Evolutionary conservation across 2,113 vertebrate genomes (phyloP), one percentile per base, ranked within the genome.

Genomic region (Sinocyclocheilus anophthalmus): DNA sequence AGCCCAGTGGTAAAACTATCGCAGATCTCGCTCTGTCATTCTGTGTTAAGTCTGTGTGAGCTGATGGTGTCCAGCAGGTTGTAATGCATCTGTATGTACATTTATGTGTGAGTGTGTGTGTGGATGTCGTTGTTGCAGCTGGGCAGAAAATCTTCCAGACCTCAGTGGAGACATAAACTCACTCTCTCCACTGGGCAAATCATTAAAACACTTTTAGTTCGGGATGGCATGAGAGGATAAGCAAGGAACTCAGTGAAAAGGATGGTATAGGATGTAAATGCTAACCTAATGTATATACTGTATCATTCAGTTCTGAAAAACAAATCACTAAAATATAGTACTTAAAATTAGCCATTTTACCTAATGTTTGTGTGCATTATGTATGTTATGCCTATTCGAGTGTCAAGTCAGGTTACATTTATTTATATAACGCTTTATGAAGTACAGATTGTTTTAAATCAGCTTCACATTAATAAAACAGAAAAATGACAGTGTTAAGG

Each of bases 161-260:
- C 84, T 86, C 77, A 70, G 12, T 81, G 42, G 26, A 86, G 86
- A 87, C 86, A 82, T 73, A 81, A 22, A 55, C 70, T 76, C 81
- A 84, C 30, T 89, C 63, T 84, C 84, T 86, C 70, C 84, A 84
- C 69, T 84, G 84, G 5, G 81, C 67, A 69, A 85, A 84, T 24
- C 76, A 84, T 72, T 87, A 86, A 76, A 76, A 75, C 18, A 50
- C 78, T 9, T 69, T 59, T 7, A 67, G 75, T 48, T 53, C 30
- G 75, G 30, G 42, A 65, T 59, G 73, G 24, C 24, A 65, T 1
- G 84, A n/a, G 75, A 72, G 65, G 12, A 55, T 20, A 20, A 55
- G 16, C 18, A 55, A 18, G 53, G 53, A 7, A 16, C 50, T 55
- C 50, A 53, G 50, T 53, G 4, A 55, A 55, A 53, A 50, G 11